These are phyloP conservation scores for Trypoxylus dichotomus DNA, from an alignment of 1,140 invertebrate species.

Conservation along the genomic window DNA sequence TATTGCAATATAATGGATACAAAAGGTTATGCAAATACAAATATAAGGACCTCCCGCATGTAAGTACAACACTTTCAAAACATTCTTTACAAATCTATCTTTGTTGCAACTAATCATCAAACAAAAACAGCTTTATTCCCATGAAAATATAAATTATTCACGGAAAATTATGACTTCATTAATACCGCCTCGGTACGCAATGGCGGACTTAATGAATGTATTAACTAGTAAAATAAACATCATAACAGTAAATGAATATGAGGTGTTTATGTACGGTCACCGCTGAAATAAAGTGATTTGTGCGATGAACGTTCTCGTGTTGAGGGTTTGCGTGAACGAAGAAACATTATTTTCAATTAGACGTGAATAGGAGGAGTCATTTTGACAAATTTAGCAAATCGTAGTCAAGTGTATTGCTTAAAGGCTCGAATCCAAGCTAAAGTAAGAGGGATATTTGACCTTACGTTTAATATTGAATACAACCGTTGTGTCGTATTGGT, in stretches of 20 bases:
- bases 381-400: neutral
- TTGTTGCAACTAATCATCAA: too few species aligned
- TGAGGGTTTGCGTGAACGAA: neutral
- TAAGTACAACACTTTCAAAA: too few species aligned
- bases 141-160: neutral
- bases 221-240: neutral
- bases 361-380: neutral
- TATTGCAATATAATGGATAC: too few species aligned
- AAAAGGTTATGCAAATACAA: too few species aligned
- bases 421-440: too few species aligned
- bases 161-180: neutral
- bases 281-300: neutral
- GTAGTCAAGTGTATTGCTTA: neutral
- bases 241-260: neutral
- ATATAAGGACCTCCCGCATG: too few species aligned
- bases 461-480: too few species aligned
- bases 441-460: too few species aligned
- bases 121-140: too few species aligned
- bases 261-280: neutral
- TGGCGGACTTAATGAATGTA: neutral
- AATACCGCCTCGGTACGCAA: neutral
- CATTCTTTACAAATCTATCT: too few species aligned
- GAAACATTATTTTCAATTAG: neutral
- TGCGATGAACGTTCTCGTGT: neutral
- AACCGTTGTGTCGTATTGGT: too few species aligned